Conservation (phyloP, 2,888 invertebrate species). For the Eueremaeus valkanovi region DNA sequence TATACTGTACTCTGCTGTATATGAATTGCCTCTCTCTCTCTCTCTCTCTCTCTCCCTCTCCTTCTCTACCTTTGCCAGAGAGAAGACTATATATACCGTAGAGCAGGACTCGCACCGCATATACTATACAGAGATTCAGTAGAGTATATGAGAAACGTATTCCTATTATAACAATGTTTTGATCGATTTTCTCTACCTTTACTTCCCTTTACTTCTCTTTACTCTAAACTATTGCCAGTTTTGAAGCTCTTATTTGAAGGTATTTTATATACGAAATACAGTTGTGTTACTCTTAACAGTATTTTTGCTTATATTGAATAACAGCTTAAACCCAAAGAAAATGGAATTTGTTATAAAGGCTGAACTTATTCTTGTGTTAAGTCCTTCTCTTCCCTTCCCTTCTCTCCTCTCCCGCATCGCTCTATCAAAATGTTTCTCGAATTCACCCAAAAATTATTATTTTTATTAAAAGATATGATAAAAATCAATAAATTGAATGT, state of each 20-base stretch:
- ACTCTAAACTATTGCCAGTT: no score
- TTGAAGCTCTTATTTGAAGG: conserved; percentile 11
- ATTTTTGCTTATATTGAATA: conserved; percentile 29
- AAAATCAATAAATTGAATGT: neutral
- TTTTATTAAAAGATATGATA: neutral
- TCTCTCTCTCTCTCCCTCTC: neutral
- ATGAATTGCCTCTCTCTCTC: no score
- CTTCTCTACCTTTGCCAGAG: conserved; percentile 21
- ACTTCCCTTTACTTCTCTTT: no score
- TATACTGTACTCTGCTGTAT: no score
- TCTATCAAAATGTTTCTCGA: neutral
- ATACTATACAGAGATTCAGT: neutral
- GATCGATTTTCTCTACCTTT: conserved; percentile 33
- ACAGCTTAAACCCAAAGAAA: conserved; percentile 23
- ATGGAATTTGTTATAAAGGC: conserved; percentile 11
- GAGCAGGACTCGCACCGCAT: neutral
- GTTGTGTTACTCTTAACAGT: conserved; percentile 25
- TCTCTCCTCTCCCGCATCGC: conserved; percentile 3
- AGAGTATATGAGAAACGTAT: conserved; percentile 9
- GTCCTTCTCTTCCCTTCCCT: neutral
- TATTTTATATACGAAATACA: conserved; percentile 23
- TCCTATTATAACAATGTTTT: conserved; percentile 31
- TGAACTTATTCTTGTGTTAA: neutral
- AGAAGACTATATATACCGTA: conserved; percentile 23
- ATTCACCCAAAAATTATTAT: neutral